Percentiles rank a stretch among this genome's conserved stretches.
These are phyloP conservation scores for Falco columbarius DNA, from an alignment of 2,797 vertebrate species.

Conservation along the genomic window DNA sequence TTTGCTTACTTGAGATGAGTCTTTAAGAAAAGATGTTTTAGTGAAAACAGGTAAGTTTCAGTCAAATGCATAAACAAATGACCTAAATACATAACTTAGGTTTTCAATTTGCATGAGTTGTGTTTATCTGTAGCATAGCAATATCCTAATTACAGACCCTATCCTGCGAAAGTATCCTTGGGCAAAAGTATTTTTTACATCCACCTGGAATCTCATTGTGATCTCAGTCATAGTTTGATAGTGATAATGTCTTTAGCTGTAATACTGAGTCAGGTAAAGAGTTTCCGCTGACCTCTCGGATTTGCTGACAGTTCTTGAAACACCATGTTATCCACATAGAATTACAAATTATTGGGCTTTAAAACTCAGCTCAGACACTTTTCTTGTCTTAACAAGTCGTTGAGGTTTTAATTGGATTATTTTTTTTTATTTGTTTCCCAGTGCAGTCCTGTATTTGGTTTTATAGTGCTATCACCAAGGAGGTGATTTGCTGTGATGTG, in stretches of 20 bases:
- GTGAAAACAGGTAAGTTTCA: background rate
- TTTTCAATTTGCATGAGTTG: background rate
- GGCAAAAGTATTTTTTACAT: background rate
- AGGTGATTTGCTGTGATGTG: background rate
- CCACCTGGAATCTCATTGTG: background rate
- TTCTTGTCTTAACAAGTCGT: background rate
- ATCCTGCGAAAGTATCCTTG: conserved; percentile 2
- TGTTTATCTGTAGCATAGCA: background rate
- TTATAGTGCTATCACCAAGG: background rate
- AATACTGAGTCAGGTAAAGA: background rate
- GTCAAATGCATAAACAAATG: background rate
- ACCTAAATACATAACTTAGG: conserved; percentile 3
- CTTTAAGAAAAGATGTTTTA: background rate
- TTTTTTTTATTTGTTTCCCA: background rate
- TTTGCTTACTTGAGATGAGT: background rate
- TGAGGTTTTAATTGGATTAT: background rate
- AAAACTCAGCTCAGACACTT: background rate
- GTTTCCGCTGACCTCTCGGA: background rate
- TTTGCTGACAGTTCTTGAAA: background rate
- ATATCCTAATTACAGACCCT: conserved; percentile 24
- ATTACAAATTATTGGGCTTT: background rate
- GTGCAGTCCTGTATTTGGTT: background rate
- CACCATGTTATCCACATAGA: background rate
- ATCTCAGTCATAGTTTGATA: background rate
- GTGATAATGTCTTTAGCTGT: background rate